Base-by-base conservation (phyloP, 2,888 invertebrate genomes). In the Metellina segmentata region DNA sequence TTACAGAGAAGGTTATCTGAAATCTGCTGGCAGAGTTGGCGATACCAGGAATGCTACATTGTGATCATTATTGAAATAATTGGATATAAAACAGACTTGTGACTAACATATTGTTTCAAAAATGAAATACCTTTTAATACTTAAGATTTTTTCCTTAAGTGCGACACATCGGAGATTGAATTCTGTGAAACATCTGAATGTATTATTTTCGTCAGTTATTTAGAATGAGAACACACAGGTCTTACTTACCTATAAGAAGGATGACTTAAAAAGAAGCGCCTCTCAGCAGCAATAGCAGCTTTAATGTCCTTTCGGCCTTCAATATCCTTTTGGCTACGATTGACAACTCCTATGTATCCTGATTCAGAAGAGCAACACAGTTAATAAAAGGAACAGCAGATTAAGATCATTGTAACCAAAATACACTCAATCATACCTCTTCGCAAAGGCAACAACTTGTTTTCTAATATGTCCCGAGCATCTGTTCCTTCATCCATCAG, bases 401-500 rank as follows among this genome's bases (percentile, higher is more conserved):
- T 61, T 74, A 19, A 11, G 20, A 49, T 51, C 9, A 8, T n/a
- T n/a, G n/a, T 9, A 81, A 20, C 20, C 8, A 70, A 16, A 69
- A 34, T 34, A 34, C 1, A 4, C 4, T 69, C n/a, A n/a, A 77
- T 74, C 53, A 81, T 77, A 92, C 95, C 96, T 94, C 96, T 93
- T 85, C 96, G 96, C 93, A 99, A 96, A 0, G 99, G 99, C 94
- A 99, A 96, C 93, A 99, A 95, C 95, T 98, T 98, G 95, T 99
- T 99, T 95, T 99, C 99, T 92, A 99, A 96, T 94, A 99, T 98
- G 94, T 99, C 99, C 87, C 98, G 96, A 7, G 99, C 99, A 96
- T 99, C 99, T 34, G 99, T 99, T 85, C 99, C 99, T 94, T 99
- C 99, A 95, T 99, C 99, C 99, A 99, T 99, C 95, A 99, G 96